Percentiles rank a stretch among this genome's conserved stretches.
Evolutionary conservation across 1,140 invertebrate species (phyloP).

Genomic region (Epicauta chinensis): DNA sequence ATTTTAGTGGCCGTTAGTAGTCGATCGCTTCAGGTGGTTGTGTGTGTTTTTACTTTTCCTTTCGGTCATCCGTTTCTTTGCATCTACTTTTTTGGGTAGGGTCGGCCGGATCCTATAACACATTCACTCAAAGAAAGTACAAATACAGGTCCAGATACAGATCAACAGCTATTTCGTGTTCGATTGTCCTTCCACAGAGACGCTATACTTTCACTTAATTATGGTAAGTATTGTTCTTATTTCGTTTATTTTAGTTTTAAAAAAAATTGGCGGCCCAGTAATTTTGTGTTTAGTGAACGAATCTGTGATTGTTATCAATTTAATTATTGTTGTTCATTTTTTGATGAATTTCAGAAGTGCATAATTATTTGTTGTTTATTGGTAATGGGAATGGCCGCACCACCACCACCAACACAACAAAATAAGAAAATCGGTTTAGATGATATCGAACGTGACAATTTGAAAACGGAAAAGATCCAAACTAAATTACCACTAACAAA

Average conservation of each 20-base stretch:
- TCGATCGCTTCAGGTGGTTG: no score
- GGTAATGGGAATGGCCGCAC: background rate
- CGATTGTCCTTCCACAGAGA: background rate
- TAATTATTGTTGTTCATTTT: no score
- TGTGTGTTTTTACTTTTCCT: no score
- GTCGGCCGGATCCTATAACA: background rate
- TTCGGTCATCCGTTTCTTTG: no score
- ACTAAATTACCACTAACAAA: conserved; percentile 8
- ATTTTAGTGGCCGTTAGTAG: no score
- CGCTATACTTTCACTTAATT: background rate
- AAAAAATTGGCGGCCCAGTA: no score
- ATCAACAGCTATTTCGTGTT: conserved; percentile 6
- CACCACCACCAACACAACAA: no score
- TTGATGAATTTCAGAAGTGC: background rate
- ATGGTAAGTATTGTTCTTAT: background rate
- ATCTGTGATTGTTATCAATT: no score
- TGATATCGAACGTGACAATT: conserved; percentile 32
- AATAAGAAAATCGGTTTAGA: conserved; percentile 30
- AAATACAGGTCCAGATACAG: conserved; percentile 2
- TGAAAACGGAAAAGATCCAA: conserved; percentile 10
- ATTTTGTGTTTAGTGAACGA: no score
- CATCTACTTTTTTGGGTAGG: background rate
- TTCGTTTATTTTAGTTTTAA: no score
- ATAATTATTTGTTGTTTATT: background rate
- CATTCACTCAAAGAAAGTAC: conserved; percentile 16